Percentiles rank a stretch among this genome's conserved stretches.
Evolutionary conservation across 2,113 vertebrate genomes (phyloP).

Genomic region (Agapornis roseicollis): DNA sequence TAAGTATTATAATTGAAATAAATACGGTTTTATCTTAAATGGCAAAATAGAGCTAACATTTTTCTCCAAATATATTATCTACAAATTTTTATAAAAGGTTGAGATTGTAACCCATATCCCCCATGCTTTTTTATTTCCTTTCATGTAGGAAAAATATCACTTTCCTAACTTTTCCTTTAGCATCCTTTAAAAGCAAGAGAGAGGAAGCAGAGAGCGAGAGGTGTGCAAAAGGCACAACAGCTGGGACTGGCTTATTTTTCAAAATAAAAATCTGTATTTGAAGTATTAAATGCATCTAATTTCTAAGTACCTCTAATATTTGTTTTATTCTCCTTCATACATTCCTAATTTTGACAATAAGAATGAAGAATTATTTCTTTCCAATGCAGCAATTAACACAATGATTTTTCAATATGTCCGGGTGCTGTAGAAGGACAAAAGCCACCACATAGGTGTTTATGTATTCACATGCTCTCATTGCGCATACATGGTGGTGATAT

Average conservation of each 20-base stretch:
- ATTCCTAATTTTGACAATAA: neutral
- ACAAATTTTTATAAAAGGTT: neutral
- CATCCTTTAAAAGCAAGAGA: neutral
- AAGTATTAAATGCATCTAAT: neutral
- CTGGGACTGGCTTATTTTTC: neutral
- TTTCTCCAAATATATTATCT: neutral
- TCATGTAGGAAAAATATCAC: neutral
- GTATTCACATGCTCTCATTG: neutral
- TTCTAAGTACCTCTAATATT: neutral
- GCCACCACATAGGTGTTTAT: neutral
- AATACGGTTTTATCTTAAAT: neutral
- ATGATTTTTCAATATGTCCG: neutral
- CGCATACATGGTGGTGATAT: neutral
- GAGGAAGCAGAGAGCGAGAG: neutral
- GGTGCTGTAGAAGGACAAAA: neutral
- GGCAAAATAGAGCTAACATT: neutral
- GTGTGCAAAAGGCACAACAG: neutral
- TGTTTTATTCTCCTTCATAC: neutral
- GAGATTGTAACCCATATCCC: neutral
- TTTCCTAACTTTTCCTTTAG: neutral
- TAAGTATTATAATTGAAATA: neutral
- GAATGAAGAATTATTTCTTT: neutral
- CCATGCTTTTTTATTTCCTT: neutral
- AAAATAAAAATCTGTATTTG: neutral
- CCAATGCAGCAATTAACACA: neutral